Evolutionary conservation across 2,113 vertebrate genomes (phyloP).

Genomic region (Paraplagusia blochii): DNA sequence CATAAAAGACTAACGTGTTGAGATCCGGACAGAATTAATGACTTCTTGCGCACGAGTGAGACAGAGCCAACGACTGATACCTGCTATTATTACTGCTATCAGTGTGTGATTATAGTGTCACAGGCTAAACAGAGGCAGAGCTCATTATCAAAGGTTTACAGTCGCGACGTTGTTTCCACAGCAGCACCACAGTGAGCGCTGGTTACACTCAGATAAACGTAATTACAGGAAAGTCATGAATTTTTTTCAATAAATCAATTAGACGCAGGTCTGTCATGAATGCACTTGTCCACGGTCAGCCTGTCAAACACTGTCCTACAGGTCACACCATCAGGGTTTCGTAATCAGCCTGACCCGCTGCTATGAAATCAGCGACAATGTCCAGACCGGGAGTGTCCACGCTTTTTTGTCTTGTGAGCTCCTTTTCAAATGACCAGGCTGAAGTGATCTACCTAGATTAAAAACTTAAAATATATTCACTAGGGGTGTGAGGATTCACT

Average conservation of each 20-base stretch:
- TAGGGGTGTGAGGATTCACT: too few relatives aligned
- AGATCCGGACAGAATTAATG: constrained; percentile 53
- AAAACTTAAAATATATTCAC: too few relatives aligned
- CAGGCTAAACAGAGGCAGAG: constrained; percentile 12
- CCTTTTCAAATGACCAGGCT: too few relatives aligned
- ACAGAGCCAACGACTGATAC: constrained; percentile 15
- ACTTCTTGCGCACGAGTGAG: constrained; percentile 22
- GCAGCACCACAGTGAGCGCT: constrained; percentile 40
- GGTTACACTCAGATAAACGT: constrained; percentile 34
- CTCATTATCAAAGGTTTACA: constrained; percentile 51
- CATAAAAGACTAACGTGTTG: constrained; percentile 42
- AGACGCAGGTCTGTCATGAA: constrained; percentile 47
- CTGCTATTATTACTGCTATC: constrained; percentile 9
- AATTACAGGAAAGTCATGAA: constrained; percentile 64
- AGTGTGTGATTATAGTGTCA: constrained; percentile 43
- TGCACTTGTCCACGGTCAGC: constrained; percentile 54
- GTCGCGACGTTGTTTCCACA: constrained; percentile 47
- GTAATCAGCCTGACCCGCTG: constrained; percentile 39
- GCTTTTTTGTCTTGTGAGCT: too few relatives aligned
- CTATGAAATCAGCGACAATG: constrained; percentile 11
- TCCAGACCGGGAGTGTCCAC: too few relatives aligned
- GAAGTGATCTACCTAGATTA: too few relatives aligned
- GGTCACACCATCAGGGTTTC: constrained; percentile 46
- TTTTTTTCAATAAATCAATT: constrained; percentile 70
- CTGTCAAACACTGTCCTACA: constrained; percentile 27